Evolutionary conservation across 2,113 vertebrate species (phyloP).

Genomic region (Sturnus vulgaris): DNA sequence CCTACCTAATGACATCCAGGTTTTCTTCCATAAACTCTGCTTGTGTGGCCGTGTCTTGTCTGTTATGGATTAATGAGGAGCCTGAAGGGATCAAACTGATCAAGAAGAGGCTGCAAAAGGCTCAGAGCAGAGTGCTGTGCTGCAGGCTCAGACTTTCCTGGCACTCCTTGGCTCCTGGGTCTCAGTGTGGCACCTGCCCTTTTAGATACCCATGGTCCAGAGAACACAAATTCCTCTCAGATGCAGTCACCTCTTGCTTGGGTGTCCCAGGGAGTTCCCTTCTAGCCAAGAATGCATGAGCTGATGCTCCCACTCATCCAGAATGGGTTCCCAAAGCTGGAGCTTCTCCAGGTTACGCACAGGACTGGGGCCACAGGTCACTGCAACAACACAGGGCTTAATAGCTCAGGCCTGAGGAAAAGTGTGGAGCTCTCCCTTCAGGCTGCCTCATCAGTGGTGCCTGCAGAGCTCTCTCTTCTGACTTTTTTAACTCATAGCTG

Average conservation of each 20-base stretch:
- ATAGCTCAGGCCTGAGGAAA: not conserved
- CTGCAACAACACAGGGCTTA: not conserved
- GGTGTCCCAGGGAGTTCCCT: not conserved
- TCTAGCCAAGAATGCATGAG: not conserved
- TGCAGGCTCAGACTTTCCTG: not conserved
- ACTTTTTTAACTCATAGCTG: not conserved
- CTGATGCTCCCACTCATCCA: not conserved
- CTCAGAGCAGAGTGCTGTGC: not conserved
- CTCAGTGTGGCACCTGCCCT: not conserved
- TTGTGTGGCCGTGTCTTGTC: constrained; percentile 54
- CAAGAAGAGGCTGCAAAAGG: not conserved
- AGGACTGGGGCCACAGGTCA: not conserved
- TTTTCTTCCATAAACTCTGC: constrained; percentile 52
- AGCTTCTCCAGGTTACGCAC: not conserved
- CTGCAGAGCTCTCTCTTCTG: not conserved
- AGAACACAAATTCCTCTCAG: not conserved
- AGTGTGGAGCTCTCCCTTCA: not conserved
- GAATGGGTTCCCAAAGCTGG: not conserved
- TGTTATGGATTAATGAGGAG: constrained; percentile 58
- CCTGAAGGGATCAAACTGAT: constrained; percentile 38
- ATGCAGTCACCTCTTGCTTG: not conserved
- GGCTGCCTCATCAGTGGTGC: not conserved
- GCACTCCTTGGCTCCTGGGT: not conserved
- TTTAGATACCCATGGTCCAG: not conserved
- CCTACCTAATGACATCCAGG: constrained; percentile 68